These are phyloP conservation scores for Pseudachorutes palmiensis DNA, from an alignment of 1,140 invertebrate genomes.

Conservation along the genomic window DNA sequence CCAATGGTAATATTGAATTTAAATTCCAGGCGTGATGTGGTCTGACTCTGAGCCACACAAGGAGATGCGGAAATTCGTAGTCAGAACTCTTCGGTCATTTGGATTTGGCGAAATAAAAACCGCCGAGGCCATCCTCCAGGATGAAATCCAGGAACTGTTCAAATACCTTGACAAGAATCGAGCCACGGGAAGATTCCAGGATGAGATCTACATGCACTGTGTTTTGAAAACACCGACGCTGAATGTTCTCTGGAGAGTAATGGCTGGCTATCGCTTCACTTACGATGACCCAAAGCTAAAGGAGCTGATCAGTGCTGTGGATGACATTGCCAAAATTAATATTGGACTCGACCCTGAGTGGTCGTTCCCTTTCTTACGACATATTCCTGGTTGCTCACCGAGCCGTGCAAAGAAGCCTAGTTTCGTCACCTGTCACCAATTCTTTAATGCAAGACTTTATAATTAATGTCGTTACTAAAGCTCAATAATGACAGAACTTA, in stretches of 20 bases:
- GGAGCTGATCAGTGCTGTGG: background rate
- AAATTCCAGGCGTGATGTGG: background rate
- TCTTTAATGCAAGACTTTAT: background rate
- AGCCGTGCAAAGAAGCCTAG: background rate
- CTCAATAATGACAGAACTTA: no score
- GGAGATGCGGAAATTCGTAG: constrained; percentile 1
- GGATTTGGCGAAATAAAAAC: constrained; percentile 14
- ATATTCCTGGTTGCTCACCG: constrained; percentile 5
- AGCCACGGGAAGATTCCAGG: background rate
- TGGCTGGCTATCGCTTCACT: constrained; percentile 59
- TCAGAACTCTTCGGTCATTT: background rate
- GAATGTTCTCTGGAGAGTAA: constrained; percentile 77
- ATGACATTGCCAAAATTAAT: constrained; percentile 11
- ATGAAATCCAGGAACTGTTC: background rate
- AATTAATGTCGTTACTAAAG: background rate
- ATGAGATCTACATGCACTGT: background rate
- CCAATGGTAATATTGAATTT: background rate
- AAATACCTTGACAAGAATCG: background rate
- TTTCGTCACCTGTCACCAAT: background rate
- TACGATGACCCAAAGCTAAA: constrained; percentile 39
- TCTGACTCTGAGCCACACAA: background rate
- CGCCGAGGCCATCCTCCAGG: background rate
- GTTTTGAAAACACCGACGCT: constrained; percentile 47
- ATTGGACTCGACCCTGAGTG: constrained; percentile 11
- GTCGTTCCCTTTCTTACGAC: background rate